A percentile compares a stretch with the other conserved stretches of the same genome.
Evolutionary conservation across 92 coral and sea anemone species (phyloP).

Genomic region (Pocillopora meandrina): DNA sequence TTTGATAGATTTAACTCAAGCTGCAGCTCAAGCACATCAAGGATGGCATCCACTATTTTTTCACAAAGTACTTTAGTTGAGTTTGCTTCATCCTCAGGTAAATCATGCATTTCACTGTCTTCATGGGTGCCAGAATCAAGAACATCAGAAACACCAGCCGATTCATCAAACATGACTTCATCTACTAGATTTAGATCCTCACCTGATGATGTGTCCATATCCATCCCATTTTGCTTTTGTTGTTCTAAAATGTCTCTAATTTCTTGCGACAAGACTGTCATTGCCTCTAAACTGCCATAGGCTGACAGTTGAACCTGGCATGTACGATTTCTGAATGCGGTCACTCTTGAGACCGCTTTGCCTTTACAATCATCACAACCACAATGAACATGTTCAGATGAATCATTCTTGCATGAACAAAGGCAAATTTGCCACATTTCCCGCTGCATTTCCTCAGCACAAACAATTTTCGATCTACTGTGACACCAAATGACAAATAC

Average conservation of each 20-base stretch:
- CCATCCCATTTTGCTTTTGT: conserved; percentile 3
- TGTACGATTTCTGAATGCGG: conserved; percentile 42
- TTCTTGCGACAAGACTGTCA: not conserved
- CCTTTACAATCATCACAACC: conserved; percentile 45
- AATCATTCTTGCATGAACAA: conserved; percentile 15
- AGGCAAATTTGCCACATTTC: conserved; percentile 24
- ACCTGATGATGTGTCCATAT: conserved; percentile 3
- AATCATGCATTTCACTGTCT: conserved; percentile 8
- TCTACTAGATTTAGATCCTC: conserved; percentile 5
- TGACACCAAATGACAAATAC: conserved; percentile 7
- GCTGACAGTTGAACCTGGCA: conserved; percentile 10
- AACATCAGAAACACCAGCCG: conserved; percentile 17
- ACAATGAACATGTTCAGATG: conserved; percentile 34
- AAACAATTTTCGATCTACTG: not conserved
- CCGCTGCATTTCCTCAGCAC: not conserved
- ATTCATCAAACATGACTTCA: conserved; percentile 22
- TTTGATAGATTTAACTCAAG: conserved; percentile 43
- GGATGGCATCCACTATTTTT: conserved; percentile 44
- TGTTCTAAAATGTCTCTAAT: not conserved
- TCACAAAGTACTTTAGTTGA: not conserved
- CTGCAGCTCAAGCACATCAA: conserved; percentile 38
- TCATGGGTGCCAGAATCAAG: not conserved
- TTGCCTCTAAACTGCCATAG: conserved; percentile 23
- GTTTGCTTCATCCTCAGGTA: conserved; percentile 20
- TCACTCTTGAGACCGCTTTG: conserved; percentile 44